Evolutionary conservation across 2,113 vertebrate species (phyloP).

Genomic region (Reinhardtius hippoglossoides): DNA sequence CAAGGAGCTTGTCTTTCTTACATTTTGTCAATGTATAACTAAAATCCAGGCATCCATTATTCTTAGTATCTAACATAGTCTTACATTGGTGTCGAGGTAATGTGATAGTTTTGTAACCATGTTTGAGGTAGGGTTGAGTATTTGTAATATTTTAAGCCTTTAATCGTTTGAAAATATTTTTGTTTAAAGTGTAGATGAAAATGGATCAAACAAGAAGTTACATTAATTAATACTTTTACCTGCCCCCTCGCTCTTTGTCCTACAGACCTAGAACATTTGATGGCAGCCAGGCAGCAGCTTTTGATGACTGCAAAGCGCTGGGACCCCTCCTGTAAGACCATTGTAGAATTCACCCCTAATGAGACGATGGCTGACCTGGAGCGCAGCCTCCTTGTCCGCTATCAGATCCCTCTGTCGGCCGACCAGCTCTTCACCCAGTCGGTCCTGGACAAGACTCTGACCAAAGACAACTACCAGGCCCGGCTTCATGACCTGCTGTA

Average conservation of each 20-base stretch:
- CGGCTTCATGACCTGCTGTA: constrained; percentile 97
- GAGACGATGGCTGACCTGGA: constrained; percentile 95
- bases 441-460: constrained; percentile 96
- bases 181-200: neutral
- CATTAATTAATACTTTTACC: neutral
- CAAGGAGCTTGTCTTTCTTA: neutral
- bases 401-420: constrained; percentile 98
- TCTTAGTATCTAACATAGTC: neutral
- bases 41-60: neutral
- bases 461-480: constrained; percentile 95
- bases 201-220: neutral
- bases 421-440: constrained; percentile 99
- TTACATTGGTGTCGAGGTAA: neutral
- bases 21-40: neutral
- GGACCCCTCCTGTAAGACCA: constrained; percentile 97
- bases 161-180: neutral
- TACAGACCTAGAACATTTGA: constrained; percentile 94
- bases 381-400: constrained; percentile 94
- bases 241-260: neutral
- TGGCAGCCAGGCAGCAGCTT: constrained; percentile 95
- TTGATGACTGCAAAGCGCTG: constrained; percentile 95
- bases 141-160: neutral
- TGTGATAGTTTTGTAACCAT: neutral
- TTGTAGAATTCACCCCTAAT: constrained; percentile 93
- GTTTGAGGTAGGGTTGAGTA: too few species aligned